Evolutionary conservation across 2,113 vertebrate genomes (phyloP), one percentile per base, ranked within the genome.

Genomic region (Campylomormyrus numenius): DNA sequence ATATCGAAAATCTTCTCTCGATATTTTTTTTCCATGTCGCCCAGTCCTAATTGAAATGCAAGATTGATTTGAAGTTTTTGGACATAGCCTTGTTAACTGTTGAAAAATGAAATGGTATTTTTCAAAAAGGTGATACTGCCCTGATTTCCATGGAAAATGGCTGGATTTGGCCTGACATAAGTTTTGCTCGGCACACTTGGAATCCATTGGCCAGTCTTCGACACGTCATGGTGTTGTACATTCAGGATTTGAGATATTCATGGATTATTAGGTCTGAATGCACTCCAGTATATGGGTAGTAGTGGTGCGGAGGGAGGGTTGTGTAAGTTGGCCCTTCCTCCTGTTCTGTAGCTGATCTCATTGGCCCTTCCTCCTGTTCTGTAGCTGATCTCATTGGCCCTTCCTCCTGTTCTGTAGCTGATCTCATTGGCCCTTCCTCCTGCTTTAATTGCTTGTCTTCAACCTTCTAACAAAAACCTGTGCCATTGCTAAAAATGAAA

Each of bases 401-500:
- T 42, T 48, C 90, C 90, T 86, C 89, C 90, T 87, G 52, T 89
- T n/a, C 42, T 77, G 48, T 85, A 88, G 87, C 45, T 91, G 49
- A 21, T 21, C 13, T 84, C 83, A 24, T n/a, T 46, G 19, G 45
- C 6, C 91, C 90, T 42, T 48, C 90, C 90, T 86, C 89, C 90
- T 87, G 52, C 89, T n/a, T 93, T 92, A 74, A 88, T 90, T 88
- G 89, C 92, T 91, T 92, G 58, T 89, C n/a, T 87, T 84, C 84
- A 39, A 70, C 85, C 24, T 8, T 15, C 52, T n/a, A 48, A 49
- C 46, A 49, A 56, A 45, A 39, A 80, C 70, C 62, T 84, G 83
- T 49, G 88, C 91, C 91, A 89, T 48, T 90, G 91, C 88, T 91
- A 91, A 92, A 93, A 93, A 93, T 90, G 87, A 92, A 93, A 94